Evolutionary conservation across 2,888 invertebrate genomes (phyloP).

Genomic region (Cactoblastis cactorum): DNA sequence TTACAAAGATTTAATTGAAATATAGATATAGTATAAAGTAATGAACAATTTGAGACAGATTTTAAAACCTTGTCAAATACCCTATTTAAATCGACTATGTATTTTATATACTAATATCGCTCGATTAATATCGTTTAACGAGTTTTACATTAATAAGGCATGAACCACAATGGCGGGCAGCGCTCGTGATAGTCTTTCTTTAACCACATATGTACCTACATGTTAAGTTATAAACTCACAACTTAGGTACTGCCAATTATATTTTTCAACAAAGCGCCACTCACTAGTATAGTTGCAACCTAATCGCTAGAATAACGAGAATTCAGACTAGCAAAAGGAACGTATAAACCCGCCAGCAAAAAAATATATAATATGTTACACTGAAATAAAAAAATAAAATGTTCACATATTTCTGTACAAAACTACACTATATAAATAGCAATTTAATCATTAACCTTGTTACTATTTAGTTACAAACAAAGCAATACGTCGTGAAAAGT

Average conservation of each 20-base stretch:
- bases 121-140: slow-evolving; percentile 57
- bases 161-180: slow-evolving; percentile 5
- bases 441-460: slow-evolving; percentile 10
- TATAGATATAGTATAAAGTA: no score
- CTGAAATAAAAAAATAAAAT: slow-evolving; percentile 39
- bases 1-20: no score
- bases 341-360: slow-evolving; percentile 40
- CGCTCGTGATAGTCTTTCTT: slow-evolving; percentile 1
- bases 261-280: slow-evolving; percentile 2
- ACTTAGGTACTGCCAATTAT: neutral
- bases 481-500: slow-evolving; percentile 29
- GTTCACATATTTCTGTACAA: slow-evolving; percentile 24
- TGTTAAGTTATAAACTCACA: slow-evolving; percentile 3
- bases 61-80: no score
- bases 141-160: slow-evolving; percentile 22
- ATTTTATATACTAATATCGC: slow-evolving; percentile 64
- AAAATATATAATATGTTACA: slow-evolving; percentile 31
- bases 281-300: slow-evolving; percentile 10
- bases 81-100: slow-evolving; percentile 44
- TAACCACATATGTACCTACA: slow-evolving; percentile 8
- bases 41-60: no score
- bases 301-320: slow-evolving; percentile 15
- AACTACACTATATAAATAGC: slow-evolving; percentile 10
- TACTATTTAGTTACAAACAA: slow-evolving; percentile 26
- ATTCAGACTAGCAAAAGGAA: slow-evolving; percentile 54